Evolutionary conservation across 2,888 invertebrate species (phyloP), one percentile per base, ranked within the genome.

Genomic region (Perizoma flavofasciatum): DNA sequence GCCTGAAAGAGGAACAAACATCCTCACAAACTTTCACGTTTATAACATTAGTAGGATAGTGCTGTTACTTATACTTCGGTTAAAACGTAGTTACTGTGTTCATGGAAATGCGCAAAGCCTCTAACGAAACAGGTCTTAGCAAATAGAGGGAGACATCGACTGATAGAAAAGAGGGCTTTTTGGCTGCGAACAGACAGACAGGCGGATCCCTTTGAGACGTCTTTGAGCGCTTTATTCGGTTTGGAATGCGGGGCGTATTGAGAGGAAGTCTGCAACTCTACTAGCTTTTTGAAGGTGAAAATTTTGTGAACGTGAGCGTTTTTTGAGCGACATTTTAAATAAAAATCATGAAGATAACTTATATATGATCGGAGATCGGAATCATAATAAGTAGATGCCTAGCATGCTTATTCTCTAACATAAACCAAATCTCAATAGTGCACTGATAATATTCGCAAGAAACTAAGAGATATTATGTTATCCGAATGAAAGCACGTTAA

Each of bases 61-160:
- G 4, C 6, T 37, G 6, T 7, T 3, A 37, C 5, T 5, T 1
- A 37, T 37, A 37, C 7, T 37, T 7, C 5, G 37, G 37, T 6
- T 4, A 37, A 37, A 40, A 40, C 40, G 49, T 49, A 7, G 2
- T 8, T 34, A n/a, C 40, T 41, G 32, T 11, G 5, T 6, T 55
- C 85, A 78, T 85, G 91, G 82, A 88, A 81, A 86, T 81, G 56
- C 32, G 22, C 63, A 56, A 55, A 50, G 69, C 71, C 81, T 88
- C 86, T 91, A 89, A 91, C 90, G 89, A 92, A 92, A 92, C 89
- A 91, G 85, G 83, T 89, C 88, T 91, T 86, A 85, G 89, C 85
- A 90, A 89, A 90, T 90, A 90, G 85, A 87, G 87, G 89, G 89
- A 83, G 89, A 88, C 90, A 88, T 88, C 87, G 87, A 79, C 76